phyloP scores from a whole-genome alignment of 2,888 invertebrate genomes.

The Mamestra brassicae region DNA sequence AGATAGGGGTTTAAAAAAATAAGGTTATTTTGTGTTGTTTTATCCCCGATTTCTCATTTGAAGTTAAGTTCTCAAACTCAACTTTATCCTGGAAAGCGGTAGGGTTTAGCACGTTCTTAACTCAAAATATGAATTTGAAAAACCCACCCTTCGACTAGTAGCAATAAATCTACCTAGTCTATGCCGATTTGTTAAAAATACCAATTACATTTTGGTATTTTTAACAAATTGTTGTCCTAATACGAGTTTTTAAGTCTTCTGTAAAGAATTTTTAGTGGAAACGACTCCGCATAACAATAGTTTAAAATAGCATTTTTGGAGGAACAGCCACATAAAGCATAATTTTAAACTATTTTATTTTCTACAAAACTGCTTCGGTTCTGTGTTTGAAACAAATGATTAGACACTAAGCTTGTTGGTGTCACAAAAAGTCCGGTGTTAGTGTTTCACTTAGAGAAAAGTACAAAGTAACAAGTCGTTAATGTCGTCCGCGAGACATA shows the following conservation, averaged over 20 bases:
- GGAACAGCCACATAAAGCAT: not conserved
- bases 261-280: not conserved
- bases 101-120: no score
- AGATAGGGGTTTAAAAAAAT: not conserved
- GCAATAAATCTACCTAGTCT: no score
- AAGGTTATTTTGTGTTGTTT: not conserved
- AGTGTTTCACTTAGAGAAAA: slow-evolving; percentile 46
- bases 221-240: no score
- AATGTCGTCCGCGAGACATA: slow-evolving; percentile 44
- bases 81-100: no score
- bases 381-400: not conserved
- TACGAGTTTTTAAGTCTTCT: not conserved
- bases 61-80: no score
- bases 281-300: no score
- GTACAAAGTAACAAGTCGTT: slow-evolving; percentile 48
- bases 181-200: no score
- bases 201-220: no score
- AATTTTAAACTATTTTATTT: not conserved
- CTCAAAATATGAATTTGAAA: no score
- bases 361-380: not conserved
- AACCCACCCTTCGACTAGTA: no score
- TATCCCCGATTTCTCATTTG: no score
- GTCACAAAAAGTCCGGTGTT: slow-evolving; percentile 19
- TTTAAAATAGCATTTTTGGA: not conserved
- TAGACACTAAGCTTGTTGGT: slow-evolving; percentile 6